Evolutionary conservation across 2,797 vertebrate genomes (phyloP), one percentile per base, ranked within the genome.

Genomic region (Siniperca undulata): DNA sequence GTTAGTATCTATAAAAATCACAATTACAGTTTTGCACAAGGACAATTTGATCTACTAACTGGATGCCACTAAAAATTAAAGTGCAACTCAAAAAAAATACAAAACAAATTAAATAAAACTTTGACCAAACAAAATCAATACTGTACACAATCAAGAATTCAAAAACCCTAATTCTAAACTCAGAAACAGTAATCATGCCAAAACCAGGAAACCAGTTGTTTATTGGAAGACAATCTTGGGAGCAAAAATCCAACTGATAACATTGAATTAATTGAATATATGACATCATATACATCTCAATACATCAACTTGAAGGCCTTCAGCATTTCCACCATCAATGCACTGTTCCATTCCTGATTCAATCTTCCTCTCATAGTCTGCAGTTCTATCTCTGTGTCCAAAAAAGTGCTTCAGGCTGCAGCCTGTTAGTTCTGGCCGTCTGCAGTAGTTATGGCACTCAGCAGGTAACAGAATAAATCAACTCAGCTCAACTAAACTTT

Each of bases 201-300:
- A 78, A 81, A 72, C 0, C 87, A 86, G 82, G 84, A 92, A 91
- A 89, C 70, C 85, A 89, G 84, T 87, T 88, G 70, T 94, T 95
- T 94, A 95, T 94, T 95, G 93, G 92, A 95, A 94, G 94, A 95
- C 93, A 82, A 87, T 93, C 74, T 88, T 74, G 74, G 82, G 80
- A 69, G 84, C 85, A 86, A 91, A 90, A 87, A 58, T 84, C 83
- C 83, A 92, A 83, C 85, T 77, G 80, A 82, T 83, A 78, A 91
- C 81, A 89, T 12, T 59, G 75, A 89, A 85, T 86, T 69, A 72
- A 84, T 69, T 70, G 17, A 86, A 87, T 82, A 82, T 64, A 78
- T 94, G 90, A 94, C 92, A 92, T 93, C 86, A 90, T 81, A 88
- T 75, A 89, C 85, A 86, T 90, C 81, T 88, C 77, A 81, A 53